Evolutionary conservation across 2,888 invertebrate genomes (phyloP).

Genomic region (Andrena marginata): DNA sequence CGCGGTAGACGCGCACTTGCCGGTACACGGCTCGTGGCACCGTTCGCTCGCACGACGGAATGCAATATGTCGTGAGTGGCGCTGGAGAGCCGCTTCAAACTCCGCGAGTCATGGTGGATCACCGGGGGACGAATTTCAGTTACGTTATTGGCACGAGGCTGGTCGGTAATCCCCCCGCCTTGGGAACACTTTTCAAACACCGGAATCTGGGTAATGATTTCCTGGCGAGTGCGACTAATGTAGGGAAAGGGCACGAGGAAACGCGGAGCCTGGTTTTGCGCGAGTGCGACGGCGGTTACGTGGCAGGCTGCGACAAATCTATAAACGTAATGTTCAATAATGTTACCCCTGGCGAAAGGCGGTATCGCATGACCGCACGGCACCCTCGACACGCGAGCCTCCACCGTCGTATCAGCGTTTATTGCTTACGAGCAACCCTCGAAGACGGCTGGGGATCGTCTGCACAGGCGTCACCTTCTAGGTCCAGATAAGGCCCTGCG

Average conservation of each 20-base stretch:
- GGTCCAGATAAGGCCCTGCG: constrained; percentile 51
- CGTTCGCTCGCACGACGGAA: constrained; percentile 18
- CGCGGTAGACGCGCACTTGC: constrained; percentile 34
- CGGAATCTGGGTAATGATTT: constrained; percentile 23
- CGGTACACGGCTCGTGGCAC: constrained; percentile 35
- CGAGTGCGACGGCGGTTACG: constrained; percentile 21
- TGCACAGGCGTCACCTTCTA: constrained; percentile 32
- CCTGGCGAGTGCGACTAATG: background rate
- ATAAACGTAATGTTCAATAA: constrained; percentile 78
- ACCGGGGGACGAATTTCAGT: constrained; percentile 29
- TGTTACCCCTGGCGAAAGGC: constrained; percentile 69
- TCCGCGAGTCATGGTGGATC: background rate
- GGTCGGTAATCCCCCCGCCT: constrained; percentile 6
- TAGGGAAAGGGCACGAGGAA: background rate
- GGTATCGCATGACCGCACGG: constrained; percentile 75
- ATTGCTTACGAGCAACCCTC: constrained; percentile 43
- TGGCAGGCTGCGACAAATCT: constrained; percentile 72
- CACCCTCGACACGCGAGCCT: constrained; percentile 71
- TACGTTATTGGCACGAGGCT: background rate
- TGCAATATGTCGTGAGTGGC: constrained; percentile 16
- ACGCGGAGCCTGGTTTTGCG: background rate
- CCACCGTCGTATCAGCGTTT: constrained; percentile 54
- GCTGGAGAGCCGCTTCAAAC: background rate
- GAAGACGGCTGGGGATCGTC: constrained; percentile 23
- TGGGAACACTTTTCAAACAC: background rate